These are phyloP conservation scores for Galbula dea DNA, from an alignment of 2,113 vertebrate species.

Conservation along the genomic window DNA sequence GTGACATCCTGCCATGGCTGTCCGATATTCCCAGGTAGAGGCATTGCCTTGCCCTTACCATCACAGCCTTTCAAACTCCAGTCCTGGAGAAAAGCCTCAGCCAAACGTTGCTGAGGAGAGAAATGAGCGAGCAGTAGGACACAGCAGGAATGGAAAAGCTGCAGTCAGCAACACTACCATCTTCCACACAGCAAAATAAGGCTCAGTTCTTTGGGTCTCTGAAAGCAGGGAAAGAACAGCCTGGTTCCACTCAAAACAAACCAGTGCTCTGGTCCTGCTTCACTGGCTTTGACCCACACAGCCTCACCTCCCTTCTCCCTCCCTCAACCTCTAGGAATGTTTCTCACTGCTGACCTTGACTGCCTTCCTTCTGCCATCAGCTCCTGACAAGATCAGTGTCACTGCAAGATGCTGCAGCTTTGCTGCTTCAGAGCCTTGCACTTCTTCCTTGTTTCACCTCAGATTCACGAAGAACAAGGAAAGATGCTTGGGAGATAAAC, in stretches of 20 bases:
- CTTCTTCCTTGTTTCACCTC: not conserved
- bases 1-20: not conserved
- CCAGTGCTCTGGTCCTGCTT: not conserved
- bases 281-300: not conserved
- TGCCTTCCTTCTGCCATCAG: not conserved
- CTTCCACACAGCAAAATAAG: not conserved
- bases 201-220: not conserved
- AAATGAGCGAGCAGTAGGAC: not conserved
- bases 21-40: not conserved
- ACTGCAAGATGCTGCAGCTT: not conserved
- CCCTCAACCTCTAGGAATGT: not conserved
- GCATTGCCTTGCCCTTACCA: not conserved
- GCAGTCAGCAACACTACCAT: not conserved
- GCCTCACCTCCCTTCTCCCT: not conserved
- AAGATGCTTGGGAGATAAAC: not conserved
- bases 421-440: not conserved
- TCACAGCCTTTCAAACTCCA: not conserved
- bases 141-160: not conserved
- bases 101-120: not conserved
- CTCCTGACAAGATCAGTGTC: not conserved
- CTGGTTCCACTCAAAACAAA: not conserved
- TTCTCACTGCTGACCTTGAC: conserved; percentile 24
- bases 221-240: not conserved
- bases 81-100: not conserved
- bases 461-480: not conserved